phyloP scores from a whole-genome alignment of 1,140 invertebrate genomes.

The Pachyrhynchus sulphureomaculatus region DNA sequence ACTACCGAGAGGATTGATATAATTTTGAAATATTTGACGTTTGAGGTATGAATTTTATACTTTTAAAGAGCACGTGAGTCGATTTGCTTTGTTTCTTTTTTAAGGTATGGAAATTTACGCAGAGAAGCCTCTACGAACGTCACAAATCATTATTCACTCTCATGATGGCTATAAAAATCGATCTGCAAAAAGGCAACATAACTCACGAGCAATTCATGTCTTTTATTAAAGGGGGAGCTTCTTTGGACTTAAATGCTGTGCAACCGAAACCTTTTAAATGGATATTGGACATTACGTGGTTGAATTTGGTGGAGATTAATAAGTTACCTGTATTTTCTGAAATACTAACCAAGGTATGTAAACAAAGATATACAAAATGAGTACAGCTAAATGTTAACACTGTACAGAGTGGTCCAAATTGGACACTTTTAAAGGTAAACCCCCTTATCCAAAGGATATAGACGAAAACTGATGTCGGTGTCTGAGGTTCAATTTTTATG shows the following conservation, averaged over 20 bases:
- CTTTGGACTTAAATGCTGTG: conserved; percentile 90
- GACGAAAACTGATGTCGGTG: too few species aligned
- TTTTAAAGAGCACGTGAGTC: not conserved
- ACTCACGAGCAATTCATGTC: conserved; percentile 92
- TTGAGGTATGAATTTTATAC: conserved; percentile 56
- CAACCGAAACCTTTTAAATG: conserved; percentile 90
- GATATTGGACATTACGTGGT: conserved; percentile 95
- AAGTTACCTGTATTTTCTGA: conserved; percentile 82
- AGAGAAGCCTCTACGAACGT: conserved; percentile 88
- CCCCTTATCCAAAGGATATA: too few species aligned
- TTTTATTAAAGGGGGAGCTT: conserved; percentile 95
- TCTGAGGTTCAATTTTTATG: too few species aligned
- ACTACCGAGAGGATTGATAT: conserved; percentile 87
- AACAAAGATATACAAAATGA: too few species aligned
- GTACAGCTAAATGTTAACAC: too few species aligned
- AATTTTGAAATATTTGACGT: conserved; percentile 87
- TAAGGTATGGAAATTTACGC: conserved; percentile 85
- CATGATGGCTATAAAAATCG: conserved; percentile 95
- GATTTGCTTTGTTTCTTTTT: not conserved
- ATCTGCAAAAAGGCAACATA: conserved; percentile 78
- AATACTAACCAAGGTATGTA: conserved; percentile 73
- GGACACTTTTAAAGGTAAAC: too few species aligned
- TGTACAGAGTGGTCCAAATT: too few species aligned
- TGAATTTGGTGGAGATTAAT: conserved; percentile 94
- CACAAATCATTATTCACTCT: conserved; percentile 92